These are phyloP conservation scores for Brachionus angularis DNA, from an alignment of 1,140 invertebrate genomes.

Conservation along the genomic window DNA sequence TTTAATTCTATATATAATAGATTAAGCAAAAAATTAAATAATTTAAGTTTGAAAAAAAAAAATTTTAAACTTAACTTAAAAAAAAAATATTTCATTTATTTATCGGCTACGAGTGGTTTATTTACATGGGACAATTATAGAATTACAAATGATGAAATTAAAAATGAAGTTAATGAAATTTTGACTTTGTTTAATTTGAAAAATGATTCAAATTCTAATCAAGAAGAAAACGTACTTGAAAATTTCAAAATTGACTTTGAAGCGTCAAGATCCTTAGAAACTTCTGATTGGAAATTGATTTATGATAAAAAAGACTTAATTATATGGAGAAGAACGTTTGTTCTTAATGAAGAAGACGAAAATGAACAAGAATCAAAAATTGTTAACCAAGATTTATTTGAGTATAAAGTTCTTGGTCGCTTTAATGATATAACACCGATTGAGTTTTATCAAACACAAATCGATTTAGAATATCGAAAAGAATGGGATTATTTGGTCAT, in stretches of 20 bases:
- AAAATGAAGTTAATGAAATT: constrained; percentile 36
- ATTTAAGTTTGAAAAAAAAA: constrained; percentile 12
- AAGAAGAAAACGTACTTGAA: background rate
- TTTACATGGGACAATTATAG: constrained; percentile 41
- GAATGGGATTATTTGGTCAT: constrained; percentile 37
- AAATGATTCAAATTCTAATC: background rate
- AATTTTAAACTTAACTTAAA: background rate
- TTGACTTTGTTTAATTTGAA: background rate
- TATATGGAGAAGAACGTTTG: constrained; percentile 23
- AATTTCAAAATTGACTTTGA: constrained; percentile 26
- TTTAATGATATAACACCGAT: constrained; percentile 26
- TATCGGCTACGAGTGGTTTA: constrained; percentile 15
- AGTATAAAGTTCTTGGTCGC: constrained; percentile 37
- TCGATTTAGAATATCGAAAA: constrained; percentile 39
- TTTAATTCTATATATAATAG: no score
- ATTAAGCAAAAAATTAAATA: background rate
- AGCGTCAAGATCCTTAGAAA: background rate
- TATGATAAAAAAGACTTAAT: constrained; percentile 36
- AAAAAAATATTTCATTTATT: background rate
- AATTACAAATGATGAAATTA: constrained; percentile 15
- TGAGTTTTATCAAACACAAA: constrained; percentile 34
- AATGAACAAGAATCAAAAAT: background rate
- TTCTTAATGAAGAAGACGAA: constrained; percentile 4
- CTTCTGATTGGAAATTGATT: constrained; percentile 24
- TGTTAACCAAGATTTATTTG: constrained; percentile 16